These are phyloP conservation scores for Scartelaos histophorus DNA, from an alignment of 2,113 vertebrate species.

Conservation along the genomic window DNA sequence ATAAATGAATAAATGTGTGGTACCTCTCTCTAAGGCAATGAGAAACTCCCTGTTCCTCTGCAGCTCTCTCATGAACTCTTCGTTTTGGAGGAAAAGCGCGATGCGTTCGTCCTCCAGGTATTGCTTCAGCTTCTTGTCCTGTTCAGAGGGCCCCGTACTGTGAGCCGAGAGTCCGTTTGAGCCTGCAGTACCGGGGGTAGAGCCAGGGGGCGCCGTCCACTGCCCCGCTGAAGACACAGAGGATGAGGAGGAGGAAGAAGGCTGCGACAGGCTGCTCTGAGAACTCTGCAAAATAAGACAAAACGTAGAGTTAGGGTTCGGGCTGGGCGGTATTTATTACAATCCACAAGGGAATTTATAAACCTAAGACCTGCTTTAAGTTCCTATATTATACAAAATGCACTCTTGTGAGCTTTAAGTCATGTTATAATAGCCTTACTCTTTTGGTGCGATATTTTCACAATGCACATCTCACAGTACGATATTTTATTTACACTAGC, in stretches of 20 bases:
- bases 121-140: slow-evolving; percentile 91
- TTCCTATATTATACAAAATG: too few species aligned
- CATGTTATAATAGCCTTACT: too few species aligned
- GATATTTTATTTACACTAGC: too few species aligned
- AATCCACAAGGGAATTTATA: too few species aligned
- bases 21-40: slow-evolving; percentile 94
- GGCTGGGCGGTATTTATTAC: too few species aligned
- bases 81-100: slow-evolving; percentile 93
- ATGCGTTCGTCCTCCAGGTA: slow-evolving; percentile 96
- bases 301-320: neutral
- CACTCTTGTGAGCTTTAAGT: too few species aligned
- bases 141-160: slow-evolving; percentile 71
- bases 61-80: slow-evolving; percentile 97
- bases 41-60: slow-evolving; percentile 96
- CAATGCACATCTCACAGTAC: too few species aligned
- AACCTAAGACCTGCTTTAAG: too few species aligned
- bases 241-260: slow-evolving; percentile 66
- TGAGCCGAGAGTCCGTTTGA: slow-evolving; percentile 25
- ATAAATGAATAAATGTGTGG: too few species aligned
- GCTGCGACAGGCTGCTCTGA: slow-evolving; percentile 61
- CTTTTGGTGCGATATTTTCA: too few species aligned
- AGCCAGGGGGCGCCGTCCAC: slow-evolving; percentile 34
- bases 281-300: slow-evolving; percentile 64
- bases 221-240: slow-evolving; percentile 64
- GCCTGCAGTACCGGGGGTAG: slow-evolving; percentile 43